These are phyloP conservation scores for Acrocephalus arundinaceus DNA, from an alignment of 2,113 vertebrate species.

Conservation along the genomic window DNA sequence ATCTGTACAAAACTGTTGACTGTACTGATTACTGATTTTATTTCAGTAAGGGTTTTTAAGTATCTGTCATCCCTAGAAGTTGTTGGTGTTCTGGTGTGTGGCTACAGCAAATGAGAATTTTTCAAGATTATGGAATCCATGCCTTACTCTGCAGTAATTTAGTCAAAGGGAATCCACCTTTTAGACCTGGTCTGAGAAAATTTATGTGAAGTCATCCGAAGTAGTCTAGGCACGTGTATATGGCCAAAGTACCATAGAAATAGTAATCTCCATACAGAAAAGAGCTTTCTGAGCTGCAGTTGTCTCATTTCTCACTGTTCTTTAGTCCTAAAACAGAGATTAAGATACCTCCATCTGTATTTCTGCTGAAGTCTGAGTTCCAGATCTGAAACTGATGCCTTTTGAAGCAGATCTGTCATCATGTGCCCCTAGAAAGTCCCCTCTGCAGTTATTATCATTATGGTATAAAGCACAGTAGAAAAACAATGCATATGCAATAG, in stretches of 20 bases:
- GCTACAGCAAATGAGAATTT: not conserved
- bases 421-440: not conserved
- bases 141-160: not conserved
- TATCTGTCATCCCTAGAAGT: not conserved
- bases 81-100: not conserved
- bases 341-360: not conserved
- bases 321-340: not conserved
- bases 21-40: not conserved
- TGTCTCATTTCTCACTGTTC: not conserved
- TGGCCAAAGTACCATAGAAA: not conserved
- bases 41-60: not conserved
- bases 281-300: not conserved
- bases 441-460: not conserved
- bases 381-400: not conserved
- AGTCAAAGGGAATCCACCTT: not conserved
- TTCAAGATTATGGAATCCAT: not conserved
- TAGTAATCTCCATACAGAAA: not conserved
- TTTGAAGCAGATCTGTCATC: not conserved
- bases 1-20: not conserved
- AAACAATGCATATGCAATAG: not conserved
- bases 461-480: not conserved
- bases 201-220: not conserved
- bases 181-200: not conserved
- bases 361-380: not conserved
- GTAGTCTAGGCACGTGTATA: not conserved